A percentile compares a stretch with the other conserved stretches of the same genome.
Conservation (phyloP, 2,797 vertebrate genomes). For the Ispidina picta region DNA sequence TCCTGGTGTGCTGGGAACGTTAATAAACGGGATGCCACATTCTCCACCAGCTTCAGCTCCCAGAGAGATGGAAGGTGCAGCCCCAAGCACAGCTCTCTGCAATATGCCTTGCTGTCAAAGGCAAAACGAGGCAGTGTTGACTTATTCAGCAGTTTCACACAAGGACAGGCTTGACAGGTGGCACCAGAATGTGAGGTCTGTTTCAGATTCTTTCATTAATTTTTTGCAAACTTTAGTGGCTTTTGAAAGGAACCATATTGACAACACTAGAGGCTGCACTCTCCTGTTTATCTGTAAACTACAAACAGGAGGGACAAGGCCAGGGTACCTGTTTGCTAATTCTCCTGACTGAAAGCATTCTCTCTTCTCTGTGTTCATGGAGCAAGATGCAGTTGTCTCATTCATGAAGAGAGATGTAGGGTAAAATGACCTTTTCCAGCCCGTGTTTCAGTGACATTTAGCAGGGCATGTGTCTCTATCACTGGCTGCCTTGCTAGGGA, state of each 20-base stretch:
- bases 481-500: neutral
- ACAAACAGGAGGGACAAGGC: neutral
- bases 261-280: neutral
- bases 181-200: constrained; percentile 66
- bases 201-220: constrained; percentile 65
- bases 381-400: neutral
- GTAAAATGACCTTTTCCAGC: neutral
- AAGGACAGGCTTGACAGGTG: constrained; percentile 65
- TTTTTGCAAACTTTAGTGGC: constrained; percentile 59
- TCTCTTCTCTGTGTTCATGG: neutral
- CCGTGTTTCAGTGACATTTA: neutral
- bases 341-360: neutral
- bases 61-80: constrained; percentile 27
- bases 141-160: constrained; percentile 71
- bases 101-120: constrained; percentile 61
- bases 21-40: neutral
- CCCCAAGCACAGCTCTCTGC: constrained; percentile 29
- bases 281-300: neutral
- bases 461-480: neutral
- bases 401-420: neutral
- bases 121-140: constrained; percentile 38
- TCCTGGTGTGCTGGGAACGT: neutral
- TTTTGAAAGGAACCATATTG: constrained; percentile 67
- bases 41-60: neutral
- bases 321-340: neutral